Evolutionary conservation across 2,797 vertebrate species (phyloP).

Genomic region (Odontamblyopus lacepedii): DNA sequence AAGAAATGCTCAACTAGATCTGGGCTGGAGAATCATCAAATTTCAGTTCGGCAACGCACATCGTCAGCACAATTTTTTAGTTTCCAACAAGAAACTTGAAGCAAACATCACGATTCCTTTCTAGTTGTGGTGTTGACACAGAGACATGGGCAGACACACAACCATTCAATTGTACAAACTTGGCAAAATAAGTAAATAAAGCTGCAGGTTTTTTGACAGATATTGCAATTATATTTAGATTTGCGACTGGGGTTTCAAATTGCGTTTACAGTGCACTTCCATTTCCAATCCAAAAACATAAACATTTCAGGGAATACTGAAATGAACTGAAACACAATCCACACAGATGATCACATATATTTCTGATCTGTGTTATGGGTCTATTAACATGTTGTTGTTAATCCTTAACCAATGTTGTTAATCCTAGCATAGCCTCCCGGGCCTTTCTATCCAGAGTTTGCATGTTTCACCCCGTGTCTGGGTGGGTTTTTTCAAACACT

Average conservation of each 20-base stretch:
- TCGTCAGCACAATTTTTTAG: conserved; percentile 62
- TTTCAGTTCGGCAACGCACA: conserved; percentile 37
- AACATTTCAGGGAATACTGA: neutral
- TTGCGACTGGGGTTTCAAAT: neutral
- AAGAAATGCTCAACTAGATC: conserved; percentile 67
- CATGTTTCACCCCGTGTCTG: no score
- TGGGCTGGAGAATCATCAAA: conserved; percentile 59
- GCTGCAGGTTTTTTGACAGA: no score
- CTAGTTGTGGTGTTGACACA: neutral
- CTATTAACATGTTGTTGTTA: no score
- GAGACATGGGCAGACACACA: neutral
- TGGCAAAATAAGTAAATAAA: neutral
- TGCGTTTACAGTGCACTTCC: neutral
- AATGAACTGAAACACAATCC: neutral
- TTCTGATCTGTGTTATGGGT: neutral
- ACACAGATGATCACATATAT: neutral
- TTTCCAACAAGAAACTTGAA: conserved; percentile 13
- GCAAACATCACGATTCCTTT: neutral
- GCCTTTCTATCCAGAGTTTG: no score
- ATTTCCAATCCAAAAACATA: neutral
- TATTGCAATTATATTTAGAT: no score
- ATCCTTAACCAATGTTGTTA: no score
- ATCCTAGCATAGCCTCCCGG: no score
- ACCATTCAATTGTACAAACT: neutral
- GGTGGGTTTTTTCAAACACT: no score